Percentiles rank a stretch among this genome's conserved stretches.
These are phyloP conservation scores for Origma solitaria DNA, from an alignment of 2,113 vertebrate genomes.

Conservation along the genomic window DNA sequence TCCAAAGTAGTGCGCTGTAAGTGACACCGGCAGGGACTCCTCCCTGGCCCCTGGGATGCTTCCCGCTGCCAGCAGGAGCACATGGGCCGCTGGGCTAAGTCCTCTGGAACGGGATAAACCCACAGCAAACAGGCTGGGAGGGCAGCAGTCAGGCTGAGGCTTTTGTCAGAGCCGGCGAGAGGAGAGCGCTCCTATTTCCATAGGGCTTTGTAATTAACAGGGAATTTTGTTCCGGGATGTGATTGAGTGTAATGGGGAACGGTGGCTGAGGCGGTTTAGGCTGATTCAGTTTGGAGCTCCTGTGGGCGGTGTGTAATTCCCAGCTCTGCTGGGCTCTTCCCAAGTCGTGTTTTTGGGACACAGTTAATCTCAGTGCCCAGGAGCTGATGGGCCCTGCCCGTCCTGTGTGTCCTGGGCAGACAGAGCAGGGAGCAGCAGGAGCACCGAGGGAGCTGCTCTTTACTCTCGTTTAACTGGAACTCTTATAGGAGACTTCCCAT, in stretches of 20 bases:
- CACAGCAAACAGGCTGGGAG: background rate
- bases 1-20: rapidly evolving
- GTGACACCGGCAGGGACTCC: background rate
- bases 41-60: background rate
- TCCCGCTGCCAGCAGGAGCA: rapidly evolving
- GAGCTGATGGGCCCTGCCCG: background rate
- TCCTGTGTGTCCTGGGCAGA: background rate
- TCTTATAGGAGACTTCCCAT: background rate
- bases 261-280: background rate
- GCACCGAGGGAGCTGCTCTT: background rate
- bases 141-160: background rate
- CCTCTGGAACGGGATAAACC: background rate
- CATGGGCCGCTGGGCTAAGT: background rate
- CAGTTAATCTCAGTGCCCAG: background rate
- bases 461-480: background rate
- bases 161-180: background rate
- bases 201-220: background rate
- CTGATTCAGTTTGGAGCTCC: background rate
- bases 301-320: background rate
- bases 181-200: rapidly evolving
- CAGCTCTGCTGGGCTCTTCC: background rate
- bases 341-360: background rate
- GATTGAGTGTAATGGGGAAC: background rate
- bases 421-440: too few species aligned
- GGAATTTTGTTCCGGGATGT: background rate